Conservation (phyloP, 2,113 vertebrate species). For the Lepidothrix coronata region DNA sequence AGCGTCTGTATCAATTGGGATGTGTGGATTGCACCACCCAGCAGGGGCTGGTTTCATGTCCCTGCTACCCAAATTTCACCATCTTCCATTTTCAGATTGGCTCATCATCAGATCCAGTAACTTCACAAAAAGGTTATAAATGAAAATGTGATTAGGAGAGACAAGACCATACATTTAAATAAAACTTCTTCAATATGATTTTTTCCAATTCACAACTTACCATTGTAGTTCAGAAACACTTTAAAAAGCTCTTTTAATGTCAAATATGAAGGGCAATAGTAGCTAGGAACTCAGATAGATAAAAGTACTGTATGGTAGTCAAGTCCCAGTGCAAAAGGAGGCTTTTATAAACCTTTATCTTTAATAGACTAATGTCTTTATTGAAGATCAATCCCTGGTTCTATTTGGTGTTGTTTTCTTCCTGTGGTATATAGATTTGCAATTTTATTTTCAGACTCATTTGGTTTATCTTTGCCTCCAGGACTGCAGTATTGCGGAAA, state of each 20-base stretch:
- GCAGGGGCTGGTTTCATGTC: fast-evolving
- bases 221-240: neutral
- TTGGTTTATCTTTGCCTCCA: neutral
- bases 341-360: neutral
- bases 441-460: neutral
- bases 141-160: neutral
- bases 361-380: neutral
- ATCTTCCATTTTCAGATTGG: neutral
- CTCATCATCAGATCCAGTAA: neutral
- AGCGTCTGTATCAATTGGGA: neutral
- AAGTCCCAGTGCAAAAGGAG: neutral
- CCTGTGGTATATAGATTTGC: neutral
- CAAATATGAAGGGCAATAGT: neutral
- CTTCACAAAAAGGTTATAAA: neutral
- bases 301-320: neutral
- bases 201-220: neutral
- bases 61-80: neutral
- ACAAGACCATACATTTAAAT: neutral
- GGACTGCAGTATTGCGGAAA: neutral
- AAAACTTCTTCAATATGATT: neutral
- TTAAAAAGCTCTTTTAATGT: neutral
- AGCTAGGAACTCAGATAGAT: neutral
- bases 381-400: neutral
- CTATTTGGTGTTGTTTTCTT: neutral
- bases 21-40: fast-evolving